Evolutionary conservation across 2,888 invertebrate genomes (phyloP).

Genomic region (Agrypnus murinus): DNA sequence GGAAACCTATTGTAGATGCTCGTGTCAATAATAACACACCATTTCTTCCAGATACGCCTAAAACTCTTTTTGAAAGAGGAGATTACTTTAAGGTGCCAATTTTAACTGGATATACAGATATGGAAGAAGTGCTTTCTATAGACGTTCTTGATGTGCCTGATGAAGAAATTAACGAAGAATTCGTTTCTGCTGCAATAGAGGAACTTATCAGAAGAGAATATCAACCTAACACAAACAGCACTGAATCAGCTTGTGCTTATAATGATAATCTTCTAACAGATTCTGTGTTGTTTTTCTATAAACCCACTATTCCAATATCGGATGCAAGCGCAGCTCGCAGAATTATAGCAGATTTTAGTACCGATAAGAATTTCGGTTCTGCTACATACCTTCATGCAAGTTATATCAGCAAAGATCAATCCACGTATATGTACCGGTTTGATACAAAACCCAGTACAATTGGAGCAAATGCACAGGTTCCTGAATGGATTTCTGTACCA

Average conservation of each 20-base stretch:
- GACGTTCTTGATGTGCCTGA: constrained; percentile 76
- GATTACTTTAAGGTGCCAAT: constrained; percentile 81
- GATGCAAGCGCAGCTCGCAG: constrained; percentile 78
- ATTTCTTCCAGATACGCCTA: constrained; percentile 81
- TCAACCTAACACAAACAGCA: constrained; percentile 72
- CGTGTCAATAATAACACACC: constrained; percentile 79
- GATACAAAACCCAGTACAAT: constrained; percentile 82
- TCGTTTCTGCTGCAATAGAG: constrained; percentile 73
- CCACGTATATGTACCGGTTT: constrained; percentile 84
- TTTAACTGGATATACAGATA: constrained; percentile 83
- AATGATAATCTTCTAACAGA: constrained; percentile 81
- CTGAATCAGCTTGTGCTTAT: constrained; percentile 73
- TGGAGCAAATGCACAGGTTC: constrained; percentile 78
- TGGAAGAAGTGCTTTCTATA: constrained; percentile 83
- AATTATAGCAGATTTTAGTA: constrained; percentile 81
- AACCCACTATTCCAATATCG: constrained; percentile 78
- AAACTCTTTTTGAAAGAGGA: constrained; percentile 76
- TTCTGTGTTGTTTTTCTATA: constrained; percentile 85
- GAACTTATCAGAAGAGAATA: constrained; percentile 79
- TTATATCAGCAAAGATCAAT: constrained; percentile 76
- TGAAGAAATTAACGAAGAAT: constrained; percentile 76
- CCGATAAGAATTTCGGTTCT: constrained; percentile 80
- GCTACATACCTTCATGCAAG: constrained; percentile 82
- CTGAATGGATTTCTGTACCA: constrained; percentile 86
- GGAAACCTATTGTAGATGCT: constrained; percentile 87